A percentile compares a stretch with the other conserved stretches of the same genome.
These are phyloP conservation scores for Polydesmus complanatus DNA, from an alignment of 2,888 invertebrate species.

Conservation along the genomic window DNA sequence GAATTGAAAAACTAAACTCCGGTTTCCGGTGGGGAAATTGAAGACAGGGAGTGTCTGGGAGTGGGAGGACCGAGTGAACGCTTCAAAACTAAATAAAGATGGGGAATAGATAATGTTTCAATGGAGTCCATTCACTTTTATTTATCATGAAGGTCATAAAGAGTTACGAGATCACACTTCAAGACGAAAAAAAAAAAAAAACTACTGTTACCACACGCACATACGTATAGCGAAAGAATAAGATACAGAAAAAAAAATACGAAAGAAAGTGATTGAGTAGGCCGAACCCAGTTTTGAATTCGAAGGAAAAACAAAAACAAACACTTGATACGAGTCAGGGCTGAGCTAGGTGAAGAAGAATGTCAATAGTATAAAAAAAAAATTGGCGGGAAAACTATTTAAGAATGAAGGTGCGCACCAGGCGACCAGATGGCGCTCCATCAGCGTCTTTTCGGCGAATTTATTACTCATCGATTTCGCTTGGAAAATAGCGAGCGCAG, in stretches of 20 bases:
- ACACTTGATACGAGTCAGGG: conserved; percentile 37
- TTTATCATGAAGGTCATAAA: neutral
- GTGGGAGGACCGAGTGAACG: conserved; percentile 20
- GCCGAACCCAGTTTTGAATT: neutral
- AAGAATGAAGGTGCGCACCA: too few species aligned
- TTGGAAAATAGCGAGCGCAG: too few species aligned
- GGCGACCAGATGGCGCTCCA: too few species aligned
- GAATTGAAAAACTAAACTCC: neutral
- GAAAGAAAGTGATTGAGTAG: neutral
- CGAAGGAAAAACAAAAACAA: neutral
- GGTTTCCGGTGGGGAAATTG: neutral
- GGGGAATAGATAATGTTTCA: neutral
- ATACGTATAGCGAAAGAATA: neutral
- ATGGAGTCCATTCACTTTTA: neutral
- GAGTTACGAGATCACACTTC: too few species aligned
- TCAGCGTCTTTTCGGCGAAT: too few species aligned
- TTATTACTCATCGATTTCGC: too few species aligned
- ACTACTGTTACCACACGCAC: neutral
- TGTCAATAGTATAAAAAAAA: too few species aligned
- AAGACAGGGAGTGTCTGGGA: conserved; percentile 24
- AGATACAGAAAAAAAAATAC: too few species aligned
- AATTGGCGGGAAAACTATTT: too few species aligned
- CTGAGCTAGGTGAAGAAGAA: too few species aligned
- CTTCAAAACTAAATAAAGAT: neutral
- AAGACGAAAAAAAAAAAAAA: neutral